phyloP scores from a whole-genome alignment of 1,140 invertebrate species.

The Zaprionus capensis region DNA sequence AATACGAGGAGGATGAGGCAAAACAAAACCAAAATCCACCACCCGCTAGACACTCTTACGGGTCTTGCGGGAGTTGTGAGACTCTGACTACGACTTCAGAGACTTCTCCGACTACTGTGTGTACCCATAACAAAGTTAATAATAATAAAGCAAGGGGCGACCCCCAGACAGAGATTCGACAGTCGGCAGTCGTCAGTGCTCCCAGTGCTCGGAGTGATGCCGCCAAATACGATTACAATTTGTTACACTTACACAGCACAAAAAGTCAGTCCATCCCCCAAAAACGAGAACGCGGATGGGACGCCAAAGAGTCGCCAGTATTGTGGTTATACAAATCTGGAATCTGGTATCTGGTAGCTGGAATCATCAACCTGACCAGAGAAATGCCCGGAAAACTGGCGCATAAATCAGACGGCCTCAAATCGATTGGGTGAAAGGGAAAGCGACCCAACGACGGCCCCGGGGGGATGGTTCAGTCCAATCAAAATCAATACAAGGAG shows the following conservation, averaged over 20 bases:
- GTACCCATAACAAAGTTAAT: slow-evolving; percentile 76
- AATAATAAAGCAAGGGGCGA: slow-evolving; percentile 70
- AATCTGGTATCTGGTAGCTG: slow-evolving; percentile 72
- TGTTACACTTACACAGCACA: slow-evolving; percentile 81
- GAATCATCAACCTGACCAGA: slow-evolving; percentile 72
- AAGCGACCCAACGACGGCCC: slow-evolving; percentile 35
- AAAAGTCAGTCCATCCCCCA: slow-evolving; percentile 54
- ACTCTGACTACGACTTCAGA: slow-evolving; percentile 39
- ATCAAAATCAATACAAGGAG: slow-evolving; percentile 69
- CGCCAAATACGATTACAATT: slow-evolving; percentile 81
- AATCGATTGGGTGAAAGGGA: slow-evolving; percentile 63
- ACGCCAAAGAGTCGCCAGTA: slow-evolving; percentile 76
- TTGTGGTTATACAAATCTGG: slow-evolving; percentile 75
- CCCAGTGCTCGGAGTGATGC: slow-evolving; percentile 53
- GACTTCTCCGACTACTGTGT: slow-evolving; percentile 60
- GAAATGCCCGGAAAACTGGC: slow-evolving; percentile 63
- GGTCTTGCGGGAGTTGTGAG: slow-evolving; percentile 40
- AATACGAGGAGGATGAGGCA: slow-evolving; percentile 39
- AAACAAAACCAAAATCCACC: slow-evolving; percentile 36
- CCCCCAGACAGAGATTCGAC: neutral
- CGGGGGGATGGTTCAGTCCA: slow-evolving; percentile 65
- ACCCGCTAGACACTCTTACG: slow-evolving; percentile 13
- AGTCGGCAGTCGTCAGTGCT: slow-evolving; percentile 8
- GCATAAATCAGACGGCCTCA: slow-evolving; percentile 68
- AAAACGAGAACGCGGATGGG: slow-evolving; percentile 6